Evolutionary conservation across 2,797 vertebrate species (phyloP).

Genomic region (Anisognathus igniventris): DNA sequence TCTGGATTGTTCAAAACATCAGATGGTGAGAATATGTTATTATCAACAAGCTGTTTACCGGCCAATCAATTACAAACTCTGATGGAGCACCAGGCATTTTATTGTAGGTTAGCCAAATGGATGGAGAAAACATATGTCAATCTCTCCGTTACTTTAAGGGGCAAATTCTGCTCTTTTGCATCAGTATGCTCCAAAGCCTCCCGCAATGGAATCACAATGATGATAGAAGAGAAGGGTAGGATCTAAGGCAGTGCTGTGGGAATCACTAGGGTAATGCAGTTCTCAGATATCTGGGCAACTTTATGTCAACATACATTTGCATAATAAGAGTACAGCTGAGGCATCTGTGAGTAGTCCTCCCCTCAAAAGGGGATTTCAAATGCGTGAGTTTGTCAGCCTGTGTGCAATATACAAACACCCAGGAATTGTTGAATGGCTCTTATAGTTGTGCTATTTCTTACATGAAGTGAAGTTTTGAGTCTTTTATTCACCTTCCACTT

Average conservation of each 20-base stretch:
- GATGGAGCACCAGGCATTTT: slow-evolving; percentile 38
- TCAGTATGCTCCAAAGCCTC: neutral
- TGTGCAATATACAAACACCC: neutral
- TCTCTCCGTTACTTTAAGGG: slow-evolving; percentile 23
- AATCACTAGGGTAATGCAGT: neutral
- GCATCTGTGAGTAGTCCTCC: neutral
- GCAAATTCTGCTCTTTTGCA: slow-evolving; percentile 21
- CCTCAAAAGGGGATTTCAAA: neutral
- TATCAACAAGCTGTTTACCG: slow-evolving; percentile 52
- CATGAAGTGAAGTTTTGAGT: neutral
- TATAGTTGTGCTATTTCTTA: neutral
- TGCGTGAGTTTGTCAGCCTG: neutral
- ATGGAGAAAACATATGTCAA: slow-evolving; percentile 45
- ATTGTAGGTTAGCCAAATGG: slow-evolving; percentile 36
- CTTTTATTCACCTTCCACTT: neutral
- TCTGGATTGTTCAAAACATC: slow-evolving; percentile 50
- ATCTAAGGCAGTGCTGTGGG: neutral
- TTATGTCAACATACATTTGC: slow-evolving; percentile 22
- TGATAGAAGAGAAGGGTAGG: neutral
- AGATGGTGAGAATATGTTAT: slow-evolving; percentile 55
- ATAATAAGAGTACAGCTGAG: slow-evolving; percentile 32
- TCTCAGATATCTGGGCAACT: neutral
- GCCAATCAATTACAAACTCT: slow-evolving; percentile 37
- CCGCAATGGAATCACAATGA: neutral
- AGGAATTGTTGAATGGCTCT: neutral